Base-by-base conservation (phyloP, 2,113 vertebrate species). In the Sakesphorus luctuosus region DNA sequence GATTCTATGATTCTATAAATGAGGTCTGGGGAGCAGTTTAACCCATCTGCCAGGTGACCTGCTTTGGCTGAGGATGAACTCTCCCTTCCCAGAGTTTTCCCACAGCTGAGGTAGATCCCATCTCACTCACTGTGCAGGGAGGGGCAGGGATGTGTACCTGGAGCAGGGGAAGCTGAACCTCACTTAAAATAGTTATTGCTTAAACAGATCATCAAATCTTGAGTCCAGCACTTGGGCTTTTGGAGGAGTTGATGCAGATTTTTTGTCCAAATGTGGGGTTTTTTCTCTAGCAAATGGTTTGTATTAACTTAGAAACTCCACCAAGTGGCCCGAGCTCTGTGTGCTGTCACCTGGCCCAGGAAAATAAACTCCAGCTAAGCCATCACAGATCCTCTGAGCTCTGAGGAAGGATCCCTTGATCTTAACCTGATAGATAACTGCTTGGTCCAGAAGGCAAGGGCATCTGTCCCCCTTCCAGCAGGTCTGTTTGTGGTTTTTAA, bases 401-500 rank as follows among this genome's bases (percentile, higher is more conserved):
- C 62, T 55, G 15, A 79, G 69, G 61, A 87, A 69, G 13, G 33
- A 38, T 65, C 33, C 35, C 21, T 55, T 29, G 19, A 5, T 36
- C 66, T 78, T 74, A 3, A 3, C n/a, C n/a, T 67, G 18, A 28
- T 68, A 72, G 47, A 44, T 18, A 62, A 75, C 20, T 59, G 31
- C 52, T 71, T 33, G 21, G 49, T n/a, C 38, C 53, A 46, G 58
- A 50, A 76, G 16, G 31, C 33, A 29, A 53, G 47, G 35, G 11
- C 25, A 36, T 20, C 33, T 18, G 10, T 4, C 3, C 56, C 63
- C 72, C 33, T 69, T 44, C 38, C 7, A 25, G 10, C 2, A 9
- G 18, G 29, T 6, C 0, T 0, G 0, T 80, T 36, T 61, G 36
- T 17, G n/a, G 15, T n/a, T 10, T 38, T 83, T n/a, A 40, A 43